Base-by-base conservation (phyloP, 1,140 invertebrate species). In the Helicoverpa armigera region DNA sequence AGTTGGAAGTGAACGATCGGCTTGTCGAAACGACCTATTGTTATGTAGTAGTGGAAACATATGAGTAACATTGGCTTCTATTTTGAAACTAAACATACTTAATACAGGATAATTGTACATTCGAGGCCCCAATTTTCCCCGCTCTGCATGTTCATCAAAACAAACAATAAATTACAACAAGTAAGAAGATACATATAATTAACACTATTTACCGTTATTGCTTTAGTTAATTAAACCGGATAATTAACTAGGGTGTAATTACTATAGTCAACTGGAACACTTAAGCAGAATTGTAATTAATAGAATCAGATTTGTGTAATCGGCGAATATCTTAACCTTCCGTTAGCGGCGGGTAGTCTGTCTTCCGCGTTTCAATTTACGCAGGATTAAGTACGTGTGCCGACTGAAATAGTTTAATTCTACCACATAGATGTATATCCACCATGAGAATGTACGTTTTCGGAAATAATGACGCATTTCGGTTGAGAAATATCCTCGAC, bases 231-330 rank as follows among this genome's bases (percentile, higher is more conserved):
- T 72, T 72, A 54, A 54, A 54, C 18, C 50, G 12, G 23, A 72
- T 72, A 72, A 72, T 72, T 72, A 72, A 72, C 51, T 72, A n/a
- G 3, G 18, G 2, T 29, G 69, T 72, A 54, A 72, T 72, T 72
- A 72, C 69, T 53, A 72, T 60, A 74, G 53, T 58, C 54, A 74
- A 74, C n/a, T 60, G 11, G 53, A 60, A 58, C 54, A 60, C 54
- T 74, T 74, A 74, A 74, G 54, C 53, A 60, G n/a, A 74, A 74
- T 74, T 74, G 72, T 60, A 74, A 74, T 74, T 74, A 74, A 74
- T 74, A 74, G 54, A 74, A 74, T 74, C 72, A 74, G 54, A 74
- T 74, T 56, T 74, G 54, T 60, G 51, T 74, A 74, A 74, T 54
- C 29, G 72, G n/a, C n/a, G 54, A 58, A 58, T 74, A 56, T 60